These are phyloP conservation scores for Hypotaenidia philippensis DNA, from an alignment of 2,797 vertebrate genomes.

Conservation along the genomic window DNA sequence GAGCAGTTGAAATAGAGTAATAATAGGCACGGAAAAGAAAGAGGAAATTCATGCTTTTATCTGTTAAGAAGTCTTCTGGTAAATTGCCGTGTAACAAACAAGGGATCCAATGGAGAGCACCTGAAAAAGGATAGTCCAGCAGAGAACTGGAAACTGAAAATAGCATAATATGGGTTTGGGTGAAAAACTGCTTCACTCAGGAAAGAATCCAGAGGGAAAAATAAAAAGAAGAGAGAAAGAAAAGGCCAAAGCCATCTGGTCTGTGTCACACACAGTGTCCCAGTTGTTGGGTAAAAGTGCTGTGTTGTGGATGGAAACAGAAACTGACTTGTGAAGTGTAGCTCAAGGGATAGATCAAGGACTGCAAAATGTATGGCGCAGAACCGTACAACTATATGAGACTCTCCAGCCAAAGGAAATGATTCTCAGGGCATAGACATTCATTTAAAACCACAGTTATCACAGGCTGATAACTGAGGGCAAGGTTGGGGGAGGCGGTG, in stretches of 20 bases:
- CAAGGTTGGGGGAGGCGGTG: background rate
- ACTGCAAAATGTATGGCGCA: background rate
- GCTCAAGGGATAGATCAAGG: background rate
- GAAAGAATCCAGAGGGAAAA: background rate
- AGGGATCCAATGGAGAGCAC: background rate
- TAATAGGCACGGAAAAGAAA: background rate
- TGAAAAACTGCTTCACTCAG: background rate
- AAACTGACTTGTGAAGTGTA: background rate
- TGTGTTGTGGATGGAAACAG: background rate
- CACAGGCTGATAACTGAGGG: background rate
- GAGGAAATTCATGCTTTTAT: background rate
- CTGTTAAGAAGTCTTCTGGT: background rate
- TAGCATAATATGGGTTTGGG: background rate
- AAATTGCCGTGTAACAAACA: background rate
- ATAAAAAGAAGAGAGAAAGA: background rate
- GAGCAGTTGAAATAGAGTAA: background rate
- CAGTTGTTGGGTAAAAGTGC: fast-evolving
- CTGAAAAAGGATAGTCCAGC: background rate
- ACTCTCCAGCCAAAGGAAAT: background rate
- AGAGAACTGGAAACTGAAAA: background rate
- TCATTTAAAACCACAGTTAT: background rate
- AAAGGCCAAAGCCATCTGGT: background rate
- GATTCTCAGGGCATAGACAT: background rate
- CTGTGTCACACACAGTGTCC: fast-evolving
- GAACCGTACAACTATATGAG: background rate